phyloP scores from a whole-genome alignment of 2,888 invertebrate species.

The Hypomecis atomaria region DNA sequence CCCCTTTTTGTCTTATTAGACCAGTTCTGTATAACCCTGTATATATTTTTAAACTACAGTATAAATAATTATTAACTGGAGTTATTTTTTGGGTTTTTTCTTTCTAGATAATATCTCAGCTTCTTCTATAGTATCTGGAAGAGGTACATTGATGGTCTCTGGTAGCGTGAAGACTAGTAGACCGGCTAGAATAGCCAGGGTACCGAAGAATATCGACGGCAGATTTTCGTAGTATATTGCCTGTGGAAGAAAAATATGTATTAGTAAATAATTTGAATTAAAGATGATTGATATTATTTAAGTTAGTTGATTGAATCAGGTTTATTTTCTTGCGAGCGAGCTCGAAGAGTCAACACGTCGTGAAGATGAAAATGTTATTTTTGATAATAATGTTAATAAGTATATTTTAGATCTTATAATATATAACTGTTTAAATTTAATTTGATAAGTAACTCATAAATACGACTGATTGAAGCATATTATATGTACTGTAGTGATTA shows the following conservation, averaged over 20 bases:
- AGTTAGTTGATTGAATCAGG: too few relatives aligned
- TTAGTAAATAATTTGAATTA: background rate
- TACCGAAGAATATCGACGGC: constrained; percentile 86
- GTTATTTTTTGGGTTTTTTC: constrained; percentile 36
- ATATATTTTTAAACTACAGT: background rate
- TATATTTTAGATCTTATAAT: too few relatives aligned
- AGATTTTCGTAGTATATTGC: constrained; percentile 73
- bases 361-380: too few relatives aligned
- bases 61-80: background rate
- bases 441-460: too few relatives aligned
- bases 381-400: too few relatives aligned
- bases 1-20: too few relatives aligned
- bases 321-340: too few relatives aligned
- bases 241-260: constrained; percentile 52
- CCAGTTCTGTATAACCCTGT: too few relatives aligned
- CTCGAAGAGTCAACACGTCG: too few relatives aligned
- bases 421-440: too few relatives aligned
- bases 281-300: background rate
- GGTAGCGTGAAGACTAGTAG: constrained; percentile 84
- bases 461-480: too few relatives aligned
- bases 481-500: too few relatives aligned
- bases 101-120: constrained; percentile 72
- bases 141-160: constrained; percentile 84
- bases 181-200: constrained; percentile 82
- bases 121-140: constrained; percentile 86